Conservation (phyloP, 2,888 invertebrate species). For the Pristionchus entomophagus region DNA sequence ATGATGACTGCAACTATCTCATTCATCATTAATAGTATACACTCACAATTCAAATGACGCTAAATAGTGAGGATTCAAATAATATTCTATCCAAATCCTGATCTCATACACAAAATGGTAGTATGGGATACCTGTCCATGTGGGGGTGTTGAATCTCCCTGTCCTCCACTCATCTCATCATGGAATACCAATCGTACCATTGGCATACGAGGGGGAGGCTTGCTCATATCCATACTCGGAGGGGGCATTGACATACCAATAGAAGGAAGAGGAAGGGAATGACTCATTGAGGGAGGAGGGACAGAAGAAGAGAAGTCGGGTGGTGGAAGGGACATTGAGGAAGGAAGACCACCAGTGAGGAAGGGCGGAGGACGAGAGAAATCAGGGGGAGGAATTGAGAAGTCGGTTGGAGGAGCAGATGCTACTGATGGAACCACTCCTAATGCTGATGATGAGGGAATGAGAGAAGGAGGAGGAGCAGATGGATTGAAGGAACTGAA, state of each 20-base stretch:
- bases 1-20: not conserved
- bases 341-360: not conserved
- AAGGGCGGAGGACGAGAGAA: constrained; percentile 40
- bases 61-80: too few species aligned
- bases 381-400: constrained; percentile 17
- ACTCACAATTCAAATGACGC: too few species aligned
- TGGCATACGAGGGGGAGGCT: constrained; percentile 5
- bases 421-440: not conserved
- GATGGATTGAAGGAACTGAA: constrained; percentile 7
- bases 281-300: constrained; percentile 17
- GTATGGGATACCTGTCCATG: not conserved
- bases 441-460: not conserved
- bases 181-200: constrained; percentile 27
- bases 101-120: too few species aligned
- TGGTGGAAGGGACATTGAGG: constrained; percentile 20
- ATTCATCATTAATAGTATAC: not conserved
- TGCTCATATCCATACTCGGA: not conserved
- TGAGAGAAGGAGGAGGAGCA: constrained; percentile 32
- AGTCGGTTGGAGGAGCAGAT: constrained; percentile 17
- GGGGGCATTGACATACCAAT: not conserved
- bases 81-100: not conserved
- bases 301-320: constrained; percentile 16
- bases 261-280: constrained; percentile 4
- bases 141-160: not conserved
- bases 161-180: constrained; percentile 1